Evolutionary conservation across 2,888 invertebrate genomes (phyloP), one percentile per base, ranked within the genome.

Genomic region (Lasius platythorax): DNA sequence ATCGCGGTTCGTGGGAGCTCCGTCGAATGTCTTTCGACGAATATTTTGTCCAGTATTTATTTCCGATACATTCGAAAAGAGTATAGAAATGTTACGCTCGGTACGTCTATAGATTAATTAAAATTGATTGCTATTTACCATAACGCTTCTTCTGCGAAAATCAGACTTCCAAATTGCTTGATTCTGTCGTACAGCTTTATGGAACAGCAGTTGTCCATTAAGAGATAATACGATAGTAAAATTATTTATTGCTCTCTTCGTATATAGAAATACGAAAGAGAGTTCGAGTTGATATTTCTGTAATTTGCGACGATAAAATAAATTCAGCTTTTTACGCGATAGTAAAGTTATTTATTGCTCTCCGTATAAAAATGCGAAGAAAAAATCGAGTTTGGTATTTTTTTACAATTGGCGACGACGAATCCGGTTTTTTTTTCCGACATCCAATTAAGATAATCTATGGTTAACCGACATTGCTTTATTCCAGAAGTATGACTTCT

Each of bases 121-220:
- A 72, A 73, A 46, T 70, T 15, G 30, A 30, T 33, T 30, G 2
- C 4, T 43, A 23, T 43, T 68, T 46, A 43, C 15, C n/a, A 53
- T 40, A n/a, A 33, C 11, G n/a, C 18, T 30, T 58, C 61, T 61
- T 61, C 33, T 37, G 28, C 8, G 46, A 81, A 23, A 87, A 85
- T 85, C 86, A 83, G 78, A 81, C 86, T 83, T 84, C 85, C 87
- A 86, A 82, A 61, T 23, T 40, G 28, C 61, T 43, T 74, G 15
- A 73, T 81, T 37, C 11, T 23, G 43, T 72, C 74, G 79, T 74
- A 46, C 30, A 43, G 23, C 50, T 37, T 46, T 11, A n/a, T 18
- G 74, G 30, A 43, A 61, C 58, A 74, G n/a, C 79, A 12, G 61
- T 74, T 74, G 74, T 81, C 79, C 74, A 81, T 81, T 81, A 81